A percentile compares a stretch with the other conserved stretches of the same genome.
Conservation (phyloP, 2,888 invertebrate species). For the Dione juno region DNA sequence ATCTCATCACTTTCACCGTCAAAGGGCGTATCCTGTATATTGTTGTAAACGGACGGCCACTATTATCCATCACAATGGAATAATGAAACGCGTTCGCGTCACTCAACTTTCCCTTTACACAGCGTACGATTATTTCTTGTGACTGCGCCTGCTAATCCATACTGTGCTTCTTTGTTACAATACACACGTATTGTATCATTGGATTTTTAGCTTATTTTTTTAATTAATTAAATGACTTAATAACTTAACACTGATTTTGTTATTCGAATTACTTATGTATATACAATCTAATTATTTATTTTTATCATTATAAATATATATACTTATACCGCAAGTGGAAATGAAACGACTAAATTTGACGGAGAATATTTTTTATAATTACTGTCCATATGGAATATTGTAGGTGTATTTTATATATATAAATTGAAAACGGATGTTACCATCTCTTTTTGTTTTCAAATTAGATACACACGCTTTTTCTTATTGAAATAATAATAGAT, state of each 20-base stretch:
- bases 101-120: conserved; percentile 52
- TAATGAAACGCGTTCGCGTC: conserved; percentile 59
- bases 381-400: not conserved
- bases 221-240: too few relatives aligned
- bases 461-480: not conserved
- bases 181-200: too few relatives aligned
- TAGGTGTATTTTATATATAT: not conserved
- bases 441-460: not conserved
- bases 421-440: not conserved
- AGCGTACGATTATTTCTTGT: conserved; percentile 18
- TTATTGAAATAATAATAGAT: conserved; percentile 22
- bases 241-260: too few relatives aligned
- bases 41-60: conserved; percentile 49
- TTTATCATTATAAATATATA: too few relatives aligned
- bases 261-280: too few relatives aligned
- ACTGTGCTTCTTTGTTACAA: not conserved
- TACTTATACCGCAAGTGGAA: not conserved
- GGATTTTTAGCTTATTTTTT: too few relatives aligned
- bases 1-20: conserved; percentile 51
- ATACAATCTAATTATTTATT: too few relatives aligned
- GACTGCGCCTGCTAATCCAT: conserved; percentile 6
- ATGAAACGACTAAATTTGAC: not conserved
- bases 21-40: conserved; percentile 49
- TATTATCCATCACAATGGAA: conserved; percentile 66
- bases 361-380: too few relatives aligned